Evolutionary conservation across 2,888 invertebrate species (phyloP).

Genomic region (Hemistola chrysoprasaria): DNA sequence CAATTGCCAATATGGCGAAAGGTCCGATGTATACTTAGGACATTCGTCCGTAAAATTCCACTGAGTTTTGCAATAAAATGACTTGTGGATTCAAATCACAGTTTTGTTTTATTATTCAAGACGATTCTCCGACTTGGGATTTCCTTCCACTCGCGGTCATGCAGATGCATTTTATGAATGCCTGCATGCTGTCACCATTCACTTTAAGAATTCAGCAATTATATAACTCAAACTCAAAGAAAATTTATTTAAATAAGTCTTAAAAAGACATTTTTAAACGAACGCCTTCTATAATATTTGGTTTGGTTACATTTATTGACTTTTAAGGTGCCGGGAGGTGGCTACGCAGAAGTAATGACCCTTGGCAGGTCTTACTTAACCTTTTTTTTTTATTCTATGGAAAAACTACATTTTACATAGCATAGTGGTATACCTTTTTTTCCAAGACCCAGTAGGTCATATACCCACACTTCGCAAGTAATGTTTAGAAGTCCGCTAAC

Average conservation of each 20-base stretch:
- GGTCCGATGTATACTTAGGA: slow-evolving; percentile 27
- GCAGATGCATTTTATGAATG: slow-evolving; percentile 18
- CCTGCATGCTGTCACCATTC: slow-evolving; percentile 17
- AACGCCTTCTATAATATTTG: too few relatives aligned
- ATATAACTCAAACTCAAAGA: background rate
- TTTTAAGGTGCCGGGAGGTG: too few relatives aligned
- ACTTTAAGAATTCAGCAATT: background rate
- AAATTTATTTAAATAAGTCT: slow-evolving; percentile 20
- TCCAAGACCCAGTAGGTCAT: too few relatives aligned
- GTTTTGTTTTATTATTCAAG: slow-evolving; percentile 33
- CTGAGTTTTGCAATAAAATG: slow-evolving; percentile 30
- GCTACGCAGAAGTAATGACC: too few relatives aligned
- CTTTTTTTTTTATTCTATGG: too few relatives aligned
- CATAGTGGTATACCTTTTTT: too few relatives aligned
- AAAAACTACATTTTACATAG: too few relatives aligned
- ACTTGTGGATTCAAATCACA: slow-evolving; percentile 37
- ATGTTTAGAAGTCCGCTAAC: too few relatives aligned
- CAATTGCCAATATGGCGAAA: slow-evolving; percentile 13
- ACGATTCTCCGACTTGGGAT: slow-evolving; percentile 28
- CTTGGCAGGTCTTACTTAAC: too few relatives aligned
- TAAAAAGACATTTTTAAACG: too few relatives aligned
- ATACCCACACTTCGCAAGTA: too few relatives aligned
- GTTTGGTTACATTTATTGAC: too few relatives aligned
- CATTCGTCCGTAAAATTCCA: slow-evolving; percentile 32
- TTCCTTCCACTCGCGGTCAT: slow-evolving; percentile 29